phyloP scores from a whole-genome alignment of 2,113 vertebrate species.

The Cynoglossus semilaevis region DNA sequence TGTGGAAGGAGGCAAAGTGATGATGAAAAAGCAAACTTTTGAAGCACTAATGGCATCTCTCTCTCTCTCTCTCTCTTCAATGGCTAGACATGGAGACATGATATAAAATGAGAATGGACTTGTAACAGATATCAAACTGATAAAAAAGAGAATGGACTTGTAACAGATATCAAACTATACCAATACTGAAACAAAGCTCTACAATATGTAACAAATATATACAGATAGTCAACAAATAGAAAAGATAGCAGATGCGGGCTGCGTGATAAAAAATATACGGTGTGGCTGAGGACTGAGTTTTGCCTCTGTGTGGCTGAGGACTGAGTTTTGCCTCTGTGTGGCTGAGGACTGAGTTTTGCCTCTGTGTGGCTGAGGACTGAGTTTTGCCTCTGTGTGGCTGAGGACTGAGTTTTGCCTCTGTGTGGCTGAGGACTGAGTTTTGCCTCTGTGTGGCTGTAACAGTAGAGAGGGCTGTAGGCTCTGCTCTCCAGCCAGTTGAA shows the following conservation, averaged over 20 bases:
- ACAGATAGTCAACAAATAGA: constrained; percentile 60
- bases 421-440: too few relatives aligned
- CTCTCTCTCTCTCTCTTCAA: too few relatives aligned
- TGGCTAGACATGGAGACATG: too few relatives aligned
- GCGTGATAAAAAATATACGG: constrained; percentile 47
- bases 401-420: constrained; percentile 25
- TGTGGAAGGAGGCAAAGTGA: constrained; percentile 1
- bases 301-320: constrained; percentile 33
- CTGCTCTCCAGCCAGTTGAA: constrained; percentile 25
- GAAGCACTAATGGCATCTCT: too few relatives aligned
- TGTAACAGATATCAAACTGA: constrained; percentile 28
- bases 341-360: constrained; percentile 17
- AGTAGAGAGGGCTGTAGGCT: constrained; percentile 53
- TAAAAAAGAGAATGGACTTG: constrained; percentile 23
- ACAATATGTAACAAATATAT: constrained; percentile 63
- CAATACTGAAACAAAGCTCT: constrained; percentile 60
- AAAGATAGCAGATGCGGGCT: constrained; percentile 49
- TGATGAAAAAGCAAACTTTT: too few relatives aligned
- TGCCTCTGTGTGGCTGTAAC: constrained; percentile 55
- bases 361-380: constrained; percentile 37
- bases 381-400: too few relatives aligned
- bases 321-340: constrained; percentile 33
- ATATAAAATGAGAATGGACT: constrained; percentile 28
- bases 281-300: constrained; percentile 14
- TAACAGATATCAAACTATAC: constrained; percentile 49